Percentiles rank a stretch among this genome's conserved stretches.
These are phyloP conservation scores for Cricetomys ansorgei DNA, from an alignment of 2,113 vertebrate genomes.

Conservation along the genomic window DNA sequence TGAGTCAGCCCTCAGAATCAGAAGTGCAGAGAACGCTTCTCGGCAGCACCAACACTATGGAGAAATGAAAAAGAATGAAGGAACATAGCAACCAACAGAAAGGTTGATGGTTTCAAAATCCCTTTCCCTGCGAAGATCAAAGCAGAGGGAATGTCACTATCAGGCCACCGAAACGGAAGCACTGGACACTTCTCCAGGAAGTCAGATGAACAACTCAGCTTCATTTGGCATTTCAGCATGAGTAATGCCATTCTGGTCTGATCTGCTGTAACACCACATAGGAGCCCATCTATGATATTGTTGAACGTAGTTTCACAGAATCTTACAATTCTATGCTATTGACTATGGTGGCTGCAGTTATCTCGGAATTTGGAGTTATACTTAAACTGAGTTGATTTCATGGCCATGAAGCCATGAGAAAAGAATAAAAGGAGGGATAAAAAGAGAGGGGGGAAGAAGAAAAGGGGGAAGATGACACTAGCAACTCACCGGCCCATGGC, in stretches of 20 bases:
- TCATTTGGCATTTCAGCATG: not conserved
- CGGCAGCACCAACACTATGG: not conserved
- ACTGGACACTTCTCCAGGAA: not conserved
- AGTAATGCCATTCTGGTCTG: not conserved
- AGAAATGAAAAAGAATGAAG: not conserved
- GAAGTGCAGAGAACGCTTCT: not conserved
- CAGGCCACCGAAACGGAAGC: not conserved
- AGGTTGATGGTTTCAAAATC: not conserved
- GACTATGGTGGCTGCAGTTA: not conserved
- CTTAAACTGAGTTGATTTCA: not conserved
- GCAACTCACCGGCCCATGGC: not conserved
- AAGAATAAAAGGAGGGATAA: not conserved
- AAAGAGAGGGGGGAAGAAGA: no score
- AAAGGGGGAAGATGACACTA: not conserved
- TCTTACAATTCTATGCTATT: not conserved
- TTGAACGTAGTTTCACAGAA: not conserved
- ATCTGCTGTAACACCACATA: no score
- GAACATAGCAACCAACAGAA: not conserved
- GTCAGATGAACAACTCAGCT: not conserved
- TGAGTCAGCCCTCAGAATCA: not conserved
- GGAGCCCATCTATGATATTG: not conserved
- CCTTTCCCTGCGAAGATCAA: not conserved
- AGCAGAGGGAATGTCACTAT: not conserved
- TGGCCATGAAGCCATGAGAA: not conserved
- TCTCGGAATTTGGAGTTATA: not conserved